Conservation (phyloP, 2,113 vertebrate genomes). For the Hydrolagus affinis region DNA sequence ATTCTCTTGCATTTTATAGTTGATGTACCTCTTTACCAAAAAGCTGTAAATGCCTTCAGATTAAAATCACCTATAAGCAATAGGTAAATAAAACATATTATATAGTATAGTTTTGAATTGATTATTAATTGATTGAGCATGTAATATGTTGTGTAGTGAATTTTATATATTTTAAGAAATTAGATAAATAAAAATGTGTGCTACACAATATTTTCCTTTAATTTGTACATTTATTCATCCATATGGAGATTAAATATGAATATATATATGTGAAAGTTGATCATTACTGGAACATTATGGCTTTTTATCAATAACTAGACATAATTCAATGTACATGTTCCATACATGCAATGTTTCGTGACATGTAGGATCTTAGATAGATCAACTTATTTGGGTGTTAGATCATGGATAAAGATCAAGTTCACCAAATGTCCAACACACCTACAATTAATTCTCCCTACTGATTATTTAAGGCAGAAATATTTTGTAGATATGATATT, state of each 20-base stretch:
- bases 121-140: no score
- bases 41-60: not conserved
- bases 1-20: not conserved
- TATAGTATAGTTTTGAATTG: no score
- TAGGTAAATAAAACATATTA: not conserved
- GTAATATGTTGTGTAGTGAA: no score
- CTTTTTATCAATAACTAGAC: no score
- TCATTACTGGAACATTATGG: no score
- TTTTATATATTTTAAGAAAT: not conserved
- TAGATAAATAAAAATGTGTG: slow-evolving; percentile 10
- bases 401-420: not conserved
- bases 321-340: no score
- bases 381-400: not conserved
- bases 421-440: no score
- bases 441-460: not conserved
- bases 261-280: no score
- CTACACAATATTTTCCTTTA: not conserved
- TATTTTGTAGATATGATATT: not conserved
- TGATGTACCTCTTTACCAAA: not conserved
- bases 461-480: not conserved
- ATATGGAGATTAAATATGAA: not conserved
- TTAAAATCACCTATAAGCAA: not conserved
- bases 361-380: no score
- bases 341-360: no score
- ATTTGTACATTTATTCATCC: not conserved